A percentile compares a stretch with the other conserved stretches of the same genome.
Evolutionary conservation across 1,140 invertebrate species (phyloP).

Genomic region (Cotesia vestalis): DNA sequence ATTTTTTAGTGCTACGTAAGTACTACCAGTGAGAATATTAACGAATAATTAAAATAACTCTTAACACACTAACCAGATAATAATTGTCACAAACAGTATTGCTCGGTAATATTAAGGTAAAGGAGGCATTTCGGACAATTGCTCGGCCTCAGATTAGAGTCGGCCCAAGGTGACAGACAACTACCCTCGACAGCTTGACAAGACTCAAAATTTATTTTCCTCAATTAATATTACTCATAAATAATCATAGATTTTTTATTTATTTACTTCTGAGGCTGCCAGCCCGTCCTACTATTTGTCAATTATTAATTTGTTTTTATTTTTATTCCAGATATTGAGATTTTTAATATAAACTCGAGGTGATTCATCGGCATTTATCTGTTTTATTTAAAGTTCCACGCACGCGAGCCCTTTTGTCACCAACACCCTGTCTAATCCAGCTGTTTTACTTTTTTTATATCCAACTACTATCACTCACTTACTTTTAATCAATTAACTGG

Average conservation of each 20-base stretch:
- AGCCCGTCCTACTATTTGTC: background rate
- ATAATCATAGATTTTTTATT: background rate
- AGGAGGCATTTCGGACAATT: slow-evolving; percentile 1
- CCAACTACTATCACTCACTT: background rate
- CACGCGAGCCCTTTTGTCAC: slow-evolving; percentile 17
- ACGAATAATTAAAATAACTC: background rate
- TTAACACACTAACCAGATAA: slow-evolving; percentile 13
- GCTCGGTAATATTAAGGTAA: background rate
- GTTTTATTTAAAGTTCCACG: background rate
- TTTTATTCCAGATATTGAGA: background rate
- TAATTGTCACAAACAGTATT: background rate
- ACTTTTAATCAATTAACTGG: background rate
- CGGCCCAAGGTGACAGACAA: slow-evolving; percentile 29
- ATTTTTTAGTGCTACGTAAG: slow-evolving; percentile 72
- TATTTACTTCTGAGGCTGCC: no score
- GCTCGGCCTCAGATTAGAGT: slow-evolving; percentile 13
- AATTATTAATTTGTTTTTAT: background rate
- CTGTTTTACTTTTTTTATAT: background rate
- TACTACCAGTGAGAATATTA: slow-evolving; percentile 46
- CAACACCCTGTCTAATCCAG: slow-evolving; percentile 7
- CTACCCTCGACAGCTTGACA: slow-evolving; percentile 24
- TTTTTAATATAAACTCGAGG: background rate
- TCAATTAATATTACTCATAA: background rate
- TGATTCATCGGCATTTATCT: slow-evolving; percentile 10
- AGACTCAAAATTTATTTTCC: background rate